Percentiles rank a stretch among this genome's conserved stretches.
These are phyloP conservation scores for Lacerta viridis DNA, from an alignment of 2,797 vertebrate genomes.

Conservation along the genomic window DNA sequence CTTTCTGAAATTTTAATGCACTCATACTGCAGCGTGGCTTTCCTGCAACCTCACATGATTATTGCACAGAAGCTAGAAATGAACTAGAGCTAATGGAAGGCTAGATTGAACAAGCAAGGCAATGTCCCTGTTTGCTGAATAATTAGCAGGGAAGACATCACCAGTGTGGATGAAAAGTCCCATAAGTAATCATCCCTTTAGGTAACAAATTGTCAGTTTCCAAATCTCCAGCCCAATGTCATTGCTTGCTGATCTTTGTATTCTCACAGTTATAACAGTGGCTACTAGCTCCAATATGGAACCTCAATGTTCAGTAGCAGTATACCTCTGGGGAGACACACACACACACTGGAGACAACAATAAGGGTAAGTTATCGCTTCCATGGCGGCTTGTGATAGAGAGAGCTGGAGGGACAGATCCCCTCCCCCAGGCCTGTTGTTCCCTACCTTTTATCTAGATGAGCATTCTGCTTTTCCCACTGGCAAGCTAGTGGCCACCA, in stretches of 20 bases:
- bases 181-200: slow-evolving; percentile 54
- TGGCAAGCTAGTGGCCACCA: too few relatives aligned
- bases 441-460: too few relatives aligned
- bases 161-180: slow-evolving; percentile 58
- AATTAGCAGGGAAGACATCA: slow-evolving; percentile 67
- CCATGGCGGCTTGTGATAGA: too few relatives aligned
- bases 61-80: background rate
- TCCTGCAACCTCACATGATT: slow-evolving; percentile 34
- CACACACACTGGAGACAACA: too few relatives aligned
- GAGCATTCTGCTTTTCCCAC: too few relatives aligned
- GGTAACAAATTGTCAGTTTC: slow-evolving; percentile 54
- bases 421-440: too few relatives aligned
- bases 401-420: too few relatives aligned
- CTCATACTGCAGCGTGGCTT: background rate
- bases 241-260: too few relatives aligned
- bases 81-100: slow-evolving; percentile 58
- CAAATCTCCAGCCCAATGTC: slow-evolving; percentile 44
- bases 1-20: background rate
- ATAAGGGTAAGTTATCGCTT: too few relatives aligned
- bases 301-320: background rate
- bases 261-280: background rate
- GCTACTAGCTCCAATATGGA: background rate
- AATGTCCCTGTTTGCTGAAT: slow-evolving; percentile 53
- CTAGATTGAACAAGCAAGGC: slow-evolving; percentile 57
- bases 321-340: background rate